A percentile compares a stretch with the other conserved stretches of the same genome.
Conservation (phyloP, 37 sponge, comb jelly and placozoan species). For the Spongilla lacustris region DNA sequence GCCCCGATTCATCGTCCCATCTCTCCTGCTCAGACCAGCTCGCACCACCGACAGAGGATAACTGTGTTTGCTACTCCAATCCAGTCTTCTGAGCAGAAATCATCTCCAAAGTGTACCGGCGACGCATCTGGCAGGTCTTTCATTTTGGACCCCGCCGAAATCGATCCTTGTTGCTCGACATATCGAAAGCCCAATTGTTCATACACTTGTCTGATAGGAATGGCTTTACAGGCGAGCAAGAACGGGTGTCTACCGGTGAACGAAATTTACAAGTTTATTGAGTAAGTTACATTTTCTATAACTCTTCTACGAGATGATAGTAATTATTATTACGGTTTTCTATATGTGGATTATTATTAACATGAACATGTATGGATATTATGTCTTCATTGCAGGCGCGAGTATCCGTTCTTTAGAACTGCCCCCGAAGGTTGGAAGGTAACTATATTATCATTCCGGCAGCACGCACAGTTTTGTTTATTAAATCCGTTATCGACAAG, state of each 20-base stretch:
- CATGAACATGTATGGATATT: too few relatives aligned
- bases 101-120: too few relatives aligned
- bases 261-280: constrained; percentile 75
- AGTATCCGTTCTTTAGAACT: constrained; percentile 76
- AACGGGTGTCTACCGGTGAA: constrained; percentile 62
- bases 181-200: constrained; percentile 60
- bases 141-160: too few relatives aligned
- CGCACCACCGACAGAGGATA: neutral
- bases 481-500: neutral
- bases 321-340: too few relatives aligned
- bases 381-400: constrained; percentile 39
- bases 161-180: neutral
- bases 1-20: too few relatives aligned
- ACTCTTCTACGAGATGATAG: too few relatives aligned
- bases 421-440: constrained; percentile 91
- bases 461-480: too few relatives aligned
- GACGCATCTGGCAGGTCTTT: too few relatives aligned
- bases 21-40: neutral
- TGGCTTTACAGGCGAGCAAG: constrained; percentile 67
- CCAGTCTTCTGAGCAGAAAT: too few relatives aligned
- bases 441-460: neutral
- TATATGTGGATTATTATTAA: too few relatives aligned
- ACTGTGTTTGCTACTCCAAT: too few relatives aligned
- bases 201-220: constrained; percentile 81
- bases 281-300: too few relatives aligned